phyloP scores from a whole-genome alignment of 2,113 vertebrate species.

The Actinemys pallida region DNA sequence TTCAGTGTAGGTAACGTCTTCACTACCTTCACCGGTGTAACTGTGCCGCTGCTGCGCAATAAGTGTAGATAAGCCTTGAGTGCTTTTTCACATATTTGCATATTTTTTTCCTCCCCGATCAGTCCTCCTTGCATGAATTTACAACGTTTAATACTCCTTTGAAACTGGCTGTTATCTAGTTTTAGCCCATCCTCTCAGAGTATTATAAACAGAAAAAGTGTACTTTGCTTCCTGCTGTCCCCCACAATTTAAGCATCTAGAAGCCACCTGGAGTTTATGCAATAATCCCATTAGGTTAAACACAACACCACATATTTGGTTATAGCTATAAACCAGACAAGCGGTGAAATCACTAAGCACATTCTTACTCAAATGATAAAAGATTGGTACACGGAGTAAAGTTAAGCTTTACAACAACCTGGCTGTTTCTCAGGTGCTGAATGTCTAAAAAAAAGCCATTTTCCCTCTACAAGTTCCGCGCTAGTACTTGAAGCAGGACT shows the following conservation, averaged over 20 bases:
- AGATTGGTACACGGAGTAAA: background rate
- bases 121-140: background rate
- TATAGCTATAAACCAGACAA: background rate
- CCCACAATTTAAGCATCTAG: background rate
- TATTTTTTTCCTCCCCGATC: background rate
- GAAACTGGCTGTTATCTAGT: background rate
- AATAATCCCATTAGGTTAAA: background rate
- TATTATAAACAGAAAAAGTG: background rate
- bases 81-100: background rate
- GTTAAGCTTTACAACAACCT: background rate
- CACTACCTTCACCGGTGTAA: background rate
- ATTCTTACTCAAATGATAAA: background rate
- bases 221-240: background rate
- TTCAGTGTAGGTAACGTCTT: too few species aligned
- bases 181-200: background rate
- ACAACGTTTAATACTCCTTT: background rate
- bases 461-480: background rate
- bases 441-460: background rate
- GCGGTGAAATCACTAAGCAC: background rate
- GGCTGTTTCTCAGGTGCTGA: background rate
- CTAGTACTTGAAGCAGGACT: background rate
- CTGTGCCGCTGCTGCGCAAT: background rate
- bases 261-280: background rate
- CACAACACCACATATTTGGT: background rate
- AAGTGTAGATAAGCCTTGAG: background rate